A percentile compares a stretch with the other conserved stretches of the same genome.
phyloP scores from a whole-genome alignment of 2,888 invertebrate species.

The Brenthis hecate region DNA sequence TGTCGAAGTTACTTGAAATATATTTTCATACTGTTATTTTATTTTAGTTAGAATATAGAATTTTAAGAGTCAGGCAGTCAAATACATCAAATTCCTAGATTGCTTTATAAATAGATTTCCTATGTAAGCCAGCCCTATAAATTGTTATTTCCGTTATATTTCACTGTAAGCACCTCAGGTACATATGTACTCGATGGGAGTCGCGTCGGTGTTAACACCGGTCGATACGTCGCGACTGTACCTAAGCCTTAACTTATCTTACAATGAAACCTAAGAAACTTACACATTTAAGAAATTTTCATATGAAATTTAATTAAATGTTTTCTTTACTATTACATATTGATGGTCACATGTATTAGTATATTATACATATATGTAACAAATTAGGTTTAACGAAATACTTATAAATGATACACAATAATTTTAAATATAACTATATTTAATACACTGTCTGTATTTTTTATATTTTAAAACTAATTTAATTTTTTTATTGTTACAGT shows the following conservation, averaged over 20 bases:
- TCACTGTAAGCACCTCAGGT: slow-evolving; percentile 18
- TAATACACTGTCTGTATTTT: too few species aligned
- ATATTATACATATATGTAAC: neutral
- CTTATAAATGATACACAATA: too few species aligned
- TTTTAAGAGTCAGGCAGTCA: neutral
- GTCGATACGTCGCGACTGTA: slow-evolving; percentile 71
- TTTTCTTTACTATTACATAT: neutral
- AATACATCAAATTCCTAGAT: neutral
- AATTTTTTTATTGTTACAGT: slow-evolving; percentile 83
- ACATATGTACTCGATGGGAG: slow-evolving; percentile 25
- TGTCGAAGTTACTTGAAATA: too few species aligned
- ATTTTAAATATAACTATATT: too few species aligned
- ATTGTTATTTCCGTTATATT: slow-evolving; percentile 18
- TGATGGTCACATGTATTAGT: neutral
- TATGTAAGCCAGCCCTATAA: slow-evolving; percentile 3
- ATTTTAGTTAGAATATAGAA: neutral
- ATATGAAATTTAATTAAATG: slow-evolving; percentile 3
- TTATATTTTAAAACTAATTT: neutral
- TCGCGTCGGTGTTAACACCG: slow-evolving; percentile 48
- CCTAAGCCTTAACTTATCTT: slow-evolving; percentile 24
- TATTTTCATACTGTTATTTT: neutral
- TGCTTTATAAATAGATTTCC: slow-evolving; percentile 12
- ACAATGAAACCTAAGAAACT: slow-evolving; percentile 24
- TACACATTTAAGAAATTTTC: neutral
- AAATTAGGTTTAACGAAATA: too few species aligned